Evolutionary conservation across 1,140 invertebrate species (phyloP).

Genomic region (Paraescarpia echinospica): DNA sequence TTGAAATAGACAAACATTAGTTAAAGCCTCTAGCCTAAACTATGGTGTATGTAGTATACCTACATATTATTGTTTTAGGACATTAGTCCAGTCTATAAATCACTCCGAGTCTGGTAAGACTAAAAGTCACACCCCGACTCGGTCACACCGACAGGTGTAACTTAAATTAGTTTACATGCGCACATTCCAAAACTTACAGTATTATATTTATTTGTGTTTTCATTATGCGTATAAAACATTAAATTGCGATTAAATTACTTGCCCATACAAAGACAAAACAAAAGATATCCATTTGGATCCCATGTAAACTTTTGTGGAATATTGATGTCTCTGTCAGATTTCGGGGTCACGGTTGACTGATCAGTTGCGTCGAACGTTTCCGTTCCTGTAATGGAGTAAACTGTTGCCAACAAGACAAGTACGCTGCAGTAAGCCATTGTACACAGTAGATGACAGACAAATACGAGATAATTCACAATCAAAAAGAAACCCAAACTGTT

Average conservation of each 20-base stretch:
- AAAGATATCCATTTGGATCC: constrained; percentile 71
- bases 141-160: no score
- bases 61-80: no score
- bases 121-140: no score
- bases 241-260: constrained; percentile 54
- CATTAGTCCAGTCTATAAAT: no score
- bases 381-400: neutral
- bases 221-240: neutral
- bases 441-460: neutral
- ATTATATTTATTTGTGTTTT: no score
- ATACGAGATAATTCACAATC: neutral
- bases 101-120: no score
- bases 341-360: neutral
- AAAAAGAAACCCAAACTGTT: neutral
- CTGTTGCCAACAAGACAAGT: neutral
- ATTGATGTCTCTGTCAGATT: neutral
- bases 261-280: constrained; percentile 92
- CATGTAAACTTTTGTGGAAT: constrained; percentile 13
- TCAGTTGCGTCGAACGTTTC: neutral
- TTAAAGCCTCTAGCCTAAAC: no score
- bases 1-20: no score
- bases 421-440: neutral
- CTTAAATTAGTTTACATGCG: no score
- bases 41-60: no score
- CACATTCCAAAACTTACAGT: no score